Conservation (phyloP, 2,888 invertebrate genomes). For the Heliconius hortense region DNA sequence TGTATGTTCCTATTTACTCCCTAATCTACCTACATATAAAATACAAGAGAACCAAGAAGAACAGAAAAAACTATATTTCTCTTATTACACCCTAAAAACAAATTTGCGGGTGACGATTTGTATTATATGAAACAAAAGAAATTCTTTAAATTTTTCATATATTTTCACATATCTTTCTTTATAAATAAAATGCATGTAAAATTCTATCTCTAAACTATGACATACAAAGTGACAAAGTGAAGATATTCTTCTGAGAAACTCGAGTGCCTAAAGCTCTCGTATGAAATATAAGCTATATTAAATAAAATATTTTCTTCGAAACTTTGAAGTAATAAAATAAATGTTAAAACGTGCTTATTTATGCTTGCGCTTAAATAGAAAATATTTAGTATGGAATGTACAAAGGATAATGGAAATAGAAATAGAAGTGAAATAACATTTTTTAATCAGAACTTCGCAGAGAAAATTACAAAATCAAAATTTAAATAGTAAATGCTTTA, state of each 20-base stretch:
- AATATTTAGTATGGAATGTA: neutral
- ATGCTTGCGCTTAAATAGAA: neutral
- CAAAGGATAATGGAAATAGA: slow-evolving; percentile 7
- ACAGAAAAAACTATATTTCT: too few species aligned
- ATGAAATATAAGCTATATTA: slow-evolving; percentile 18
- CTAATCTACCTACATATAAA: too few species aligned
- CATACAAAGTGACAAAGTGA: slow-evolving; percentile 15
- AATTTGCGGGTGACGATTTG: too few species aligned
- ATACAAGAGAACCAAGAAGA: too few species aligned
- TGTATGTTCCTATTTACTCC: too few species aligned
- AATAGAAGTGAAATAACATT: neutral
- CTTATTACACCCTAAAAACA: too few species aligned
- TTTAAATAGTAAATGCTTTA: neutral
- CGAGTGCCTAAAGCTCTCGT: slow-evolving; percentile 22
- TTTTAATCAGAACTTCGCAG: neutral
- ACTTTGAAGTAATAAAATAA: neutral
- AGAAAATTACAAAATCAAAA: neutral
- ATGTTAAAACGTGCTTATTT: slow-evolving; percentile 2
- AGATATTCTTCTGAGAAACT: slow-evolving; percentile 21
- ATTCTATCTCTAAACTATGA: slow-evolving; percentile 20
- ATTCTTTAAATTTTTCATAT: too few species aligned
- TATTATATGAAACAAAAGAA: too few species aligned
- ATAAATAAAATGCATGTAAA: slow-evolving; percentile 3
- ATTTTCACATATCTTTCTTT: too few species aligned
- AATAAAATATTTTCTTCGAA: slow-evolving; percentile 13